Conservation (phyloP, 2,888 invertebrate species). For the Bombylius major region DNA sequence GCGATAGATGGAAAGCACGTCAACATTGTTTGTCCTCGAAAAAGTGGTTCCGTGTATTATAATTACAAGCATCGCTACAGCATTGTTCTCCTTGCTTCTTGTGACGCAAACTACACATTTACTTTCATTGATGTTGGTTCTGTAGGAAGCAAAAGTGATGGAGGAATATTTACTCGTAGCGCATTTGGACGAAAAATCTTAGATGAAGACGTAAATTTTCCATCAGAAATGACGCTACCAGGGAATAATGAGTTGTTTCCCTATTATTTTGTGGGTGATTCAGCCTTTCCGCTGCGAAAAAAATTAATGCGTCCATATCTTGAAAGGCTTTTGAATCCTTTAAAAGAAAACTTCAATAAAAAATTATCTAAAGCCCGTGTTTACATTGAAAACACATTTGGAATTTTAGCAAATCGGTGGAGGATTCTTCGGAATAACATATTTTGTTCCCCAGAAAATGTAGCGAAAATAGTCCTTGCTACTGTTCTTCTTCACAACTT, state of each 20-base stretch:
- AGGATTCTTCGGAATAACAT: conserved; percentile 16
- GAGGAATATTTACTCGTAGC: conserved; percentile 11
- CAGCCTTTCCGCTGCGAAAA: conserved; percentile 15
- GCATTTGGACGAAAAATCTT: background rate
- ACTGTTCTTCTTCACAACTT: conserved; percentile 4
- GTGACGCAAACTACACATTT: conserved; percentile 23
- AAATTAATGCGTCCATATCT: conserved; percentile 19
- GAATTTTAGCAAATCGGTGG: conserved; percentile 17
- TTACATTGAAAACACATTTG: conserved; percentile 20
- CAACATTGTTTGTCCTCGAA: conserved; percentile 18
- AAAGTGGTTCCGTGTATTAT: conserved; percentile 21
- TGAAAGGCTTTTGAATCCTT: conserved; percentile 10
- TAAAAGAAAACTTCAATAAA: conserved; percentile 18
- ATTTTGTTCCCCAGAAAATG: conserved; percentile 16
- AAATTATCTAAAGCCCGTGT: conserved; percentile 16
- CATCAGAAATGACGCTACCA: no score
- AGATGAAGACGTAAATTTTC: background rate
- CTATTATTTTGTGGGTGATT: conserved; percentile 16
- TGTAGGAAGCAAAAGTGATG: conserved; percentile 21
- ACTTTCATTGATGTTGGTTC: conserved; percentile 23
- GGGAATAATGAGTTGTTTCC: background rate
- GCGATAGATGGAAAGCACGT: conserved; percentile 23
- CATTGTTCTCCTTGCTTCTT: conserved; percentile 22
- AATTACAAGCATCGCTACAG: conserved; percentile 24
- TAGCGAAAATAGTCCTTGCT: conserved; percentile 15